Evolutionary conservation across 2,797 vertebrate genomes (phyloP), one percentile per base, ranked within the genome.

Genomic region (Tenualosa thibaudeaui): DNA sequence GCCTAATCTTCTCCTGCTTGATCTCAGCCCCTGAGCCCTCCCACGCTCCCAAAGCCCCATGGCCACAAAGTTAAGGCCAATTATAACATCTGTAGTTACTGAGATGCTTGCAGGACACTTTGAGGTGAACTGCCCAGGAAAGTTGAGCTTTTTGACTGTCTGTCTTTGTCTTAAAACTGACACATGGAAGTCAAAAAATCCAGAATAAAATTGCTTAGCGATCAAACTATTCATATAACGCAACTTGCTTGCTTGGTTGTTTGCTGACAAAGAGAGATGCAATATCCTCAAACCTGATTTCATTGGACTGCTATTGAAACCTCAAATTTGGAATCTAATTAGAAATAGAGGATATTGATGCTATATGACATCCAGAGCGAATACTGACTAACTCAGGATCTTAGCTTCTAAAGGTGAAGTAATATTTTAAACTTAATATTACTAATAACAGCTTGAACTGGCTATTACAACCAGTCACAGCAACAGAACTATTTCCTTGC

Each of bases 1-100:
- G 91, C 90, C 90, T 95, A 95, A 95, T 95, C 94, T 92, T 12
- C 60, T 81, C 75, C 85, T 62, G 87, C 93, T 90, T 92, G 89
- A 92, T 92, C 81, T 88, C 15, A 17, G 68, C 31, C 17, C 43
- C 54, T 9, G 83, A 71, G 17, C 31, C 43, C 60, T 17, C 43
- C 75, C 8, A 46, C 43, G 17, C 60, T 53, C 10, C 12, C 31
- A 43, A 37, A 40, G 17, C 31, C 68, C 68, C 37, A 43, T 3
- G 12, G 31, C 13, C 31, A 13, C 31, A 15, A 5, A 40, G 31
- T 37, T 17, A 75, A 40, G 68, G 68, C 31, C 37, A 40, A 75
- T 75, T 75, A 75, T 75, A 75, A 75, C 68, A 75, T 75, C 68
- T 40, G 68, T 75, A 51, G 46, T 7, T 46, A 75, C 37, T 40